A percentile compares a stretch with the other conserved stretches of the same genome.
These are phyloP conservation scores for Alcis repandata DNA, from an alignment of 2,888 invertebrate genomes.

Conservation along the genomic window DNA sequence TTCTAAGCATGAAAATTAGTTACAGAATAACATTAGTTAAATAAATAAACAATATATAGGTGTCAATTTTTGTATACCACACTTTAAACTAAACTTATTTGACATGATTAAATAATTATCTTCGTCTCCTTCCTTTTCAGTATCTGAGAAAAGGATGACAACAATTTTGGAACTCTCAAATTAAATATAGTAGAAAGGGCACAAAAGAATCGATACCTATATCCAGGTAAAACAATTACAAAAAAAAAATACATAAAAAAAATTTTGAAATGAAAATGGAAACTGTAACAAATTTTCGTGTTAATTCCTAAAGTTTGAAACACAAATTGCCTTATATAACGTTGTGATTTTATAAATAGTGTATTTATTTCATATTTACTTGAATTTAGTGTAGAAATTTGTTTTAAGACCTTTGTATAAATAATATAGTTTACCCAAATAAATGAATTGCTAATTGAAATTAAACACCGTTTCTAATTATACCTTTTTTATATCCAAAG, in stretches of 20 bases:
- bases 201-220: not conserved
- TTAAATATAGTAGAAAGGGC: too few species aligned
- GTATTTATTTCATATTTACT: conserved; percentile 71
- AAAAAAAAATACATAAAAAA: not conserved
- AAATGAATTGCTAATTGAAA: conserved; percentile 65
- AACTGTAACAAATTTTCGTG: conserved; percentile 19
- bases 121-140: too few species aligned
- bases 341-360: conserved; percentile 71
- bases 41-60: not conserved
- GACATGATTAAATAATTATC: too few species aligned
- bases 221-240: not conserved
- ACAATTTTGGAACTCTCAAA: too few species aligned
- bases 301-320: conserved; percentile 9
- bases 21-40: not conserved
- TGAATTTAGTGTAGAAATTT: conserved; percentile 40
- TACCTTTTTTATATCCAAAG: not conserved
- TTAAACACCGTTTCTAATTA: conserved; percentile 42
- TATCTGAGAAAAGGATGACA: too few species aligned
- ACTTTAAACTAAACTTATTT: too few species aligned
- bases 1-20: not conserved
- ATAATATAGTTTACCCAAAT: conserved; percentile 69
- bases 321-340: conserved; percentile 66
- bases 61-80: too few species aligned
- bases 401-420: conserved; percentile 67
- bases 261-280: conserved; percentile 11